Evolutionary conservation across 2,888 invertebrate genomes (phyloP), one percentile per base, ranked within the genome.

Genomic region (Tillus elongatus): DNA sequence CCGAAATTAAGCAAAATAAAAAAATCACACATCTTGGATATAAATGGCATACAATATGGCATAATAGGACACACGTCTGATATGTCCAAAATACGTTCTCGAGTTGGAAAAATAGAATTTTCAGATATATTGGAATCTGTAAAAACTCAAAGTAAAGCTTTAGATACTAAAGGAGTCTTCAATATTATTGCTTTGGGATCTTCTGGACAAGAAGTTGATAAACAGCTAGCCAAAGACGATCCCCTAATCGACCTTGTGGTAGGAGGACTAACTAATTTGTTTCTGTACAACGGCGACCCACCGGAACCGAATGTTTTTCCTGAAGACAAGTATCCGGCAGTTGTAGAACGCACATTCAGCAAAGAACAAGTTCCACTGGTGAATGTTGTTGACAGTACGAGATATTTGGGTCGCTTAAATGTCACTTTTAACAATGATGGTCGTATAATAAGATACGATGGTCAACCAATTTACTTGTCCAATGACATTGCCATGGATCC

Each of bases 191-290:
- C 87, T 1, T 63, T 93, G 15, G 92, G 93, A 0, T 92, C 93
- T 66, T 87, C 90, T 1, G 93, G 93, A 0, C 89, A 77, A 55
- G 68, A 68, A 2, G 74, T 73, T 47, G 93, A 93, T 57, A 68
- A 78, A 57, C 70, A 75, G 57, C 86, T 93, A 43, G 92, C 89
- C 0, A 61, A 62, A 35, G 69, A 80, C 45, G 84, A 90, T 2
- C 79, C 80, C 9, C 79, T 81, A 13, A 74, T 92, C 4, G 92
- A 92, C 63, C 60, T 90, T 19, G 88, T 93, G 1, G 79, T 93
- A 39, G 93, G 93, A 2, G 92, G 92, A 0, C 92, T 93, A 57
- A 83, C 89, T 0, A 85, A 93, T 57, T 90, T 90, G 0, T 92
- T 93, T 58, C 68, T 93, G 4, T 92, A 83, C 71, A 82, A 76